Conservation (phyloP, 2,888 invertebrate genomes). For the Hydriomena furcata region DNA sequence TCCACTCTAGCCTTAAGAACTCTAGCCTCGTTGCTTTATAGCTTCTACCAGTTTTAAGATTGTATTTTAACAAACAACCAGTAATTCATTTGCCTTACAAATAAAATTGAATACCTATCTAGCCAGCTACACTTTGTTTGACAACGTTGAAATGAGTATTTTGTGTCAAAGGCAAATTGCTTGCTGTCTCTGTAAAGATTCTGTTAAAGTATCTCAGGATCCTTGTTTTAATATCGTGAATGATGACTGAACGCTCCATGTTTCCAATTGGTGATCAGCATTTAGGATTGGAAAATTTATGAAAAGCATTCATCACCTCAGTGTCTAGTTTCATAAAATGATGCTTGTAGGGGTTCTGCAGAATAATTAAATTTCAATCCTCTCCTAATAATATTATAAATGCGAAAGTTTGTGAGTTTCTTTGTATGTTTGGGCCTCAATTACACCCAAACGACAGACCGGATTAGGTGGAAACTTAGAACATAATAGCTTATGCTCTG, state of each 20-base stretch:
- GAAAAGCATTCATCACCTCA: neutral
- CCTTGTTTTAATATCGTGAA: conserved; percentile 8
- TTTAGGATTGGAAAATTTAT: neutral
- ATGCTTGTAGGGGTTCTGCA: no score
- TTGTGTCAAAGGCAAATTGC: conserved; percentile 16
- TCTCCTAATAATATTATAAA: no score
- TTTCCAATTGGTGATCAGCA: conserved; percentile 6
- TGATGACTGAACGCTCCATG: conserved; percentile 4
- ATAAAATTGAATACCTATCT: conserved; percentile 6
- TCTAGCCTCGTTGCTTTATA: neutral
- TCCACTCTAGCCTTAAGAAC: no score
- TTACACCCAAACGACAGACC: no score
- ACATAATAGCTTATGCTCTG: no score
- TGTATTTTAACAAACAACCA: conserved; percentile 5
- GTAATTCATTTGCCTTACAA: conserved; percentile 4
- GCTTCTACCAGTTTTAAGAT: neutral
- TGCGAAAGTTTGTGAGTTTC: no score
- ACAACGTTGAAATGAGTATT: conserved; percentile 15
- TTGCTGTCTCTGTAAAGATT: conserved; percentile 5
- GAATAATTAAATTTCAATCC: no score
- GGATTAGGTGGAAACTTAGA: no score
- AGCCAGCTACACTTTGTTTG: conserved; percentile 11
- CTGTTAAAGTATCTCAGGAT: conserved; percentile 6
- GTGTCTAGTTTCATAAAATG: no score
- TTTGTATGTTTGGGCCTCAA: no score